phyloP scores from a whole-genome alignment of 2,113 vertebrate genomes.

The Cyprinus carpio region DNA sequence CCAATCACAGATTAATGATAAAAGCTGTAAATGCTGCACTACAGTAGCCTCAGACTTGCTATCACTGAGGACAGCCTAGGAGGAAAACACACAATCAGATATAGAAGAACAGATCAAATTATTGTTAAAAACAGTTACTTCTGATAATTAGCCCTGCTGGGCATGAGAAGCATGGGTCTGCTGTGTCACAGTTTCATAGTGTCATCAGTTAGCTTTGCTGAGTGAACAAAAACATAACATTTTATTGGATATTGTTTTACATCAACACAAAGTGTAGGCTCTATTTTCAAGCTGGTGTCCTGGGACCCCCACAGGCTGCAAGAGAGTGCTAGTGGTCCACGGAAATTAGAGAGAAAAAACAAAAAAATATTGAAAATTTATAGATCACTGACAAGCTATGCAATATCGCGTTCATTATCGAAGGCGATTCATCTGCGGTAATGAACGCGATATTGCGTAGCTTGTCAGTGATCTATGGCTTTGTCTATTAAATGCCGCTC shows the following conservation, averaged over 20 bases:
- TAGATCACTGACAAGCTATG: no score
- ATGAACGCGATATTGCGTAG: no score
- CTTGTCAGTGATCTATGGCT: no score
- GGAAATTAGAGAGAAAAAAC: neutral
- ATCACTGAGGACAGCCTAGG: slow-evolving; percentile 85
- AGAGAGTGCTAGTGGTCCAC: neutral
- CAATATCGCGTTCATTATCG: no score
- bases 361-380: neutral
- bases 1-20: slow-evolving; percentile 79
- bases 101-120: slow-evolving; percentile 66
- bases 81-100: slow-evolving; percentile 68
- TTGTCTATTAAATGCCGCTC: no score
- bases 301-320: neutral
- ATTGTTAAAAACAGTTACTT: slow-evolving; percentile 53
- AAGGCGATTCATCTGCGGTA: no score
- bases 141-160: slow-evolving; percentile 31
- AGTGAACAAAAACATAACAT: neutral
- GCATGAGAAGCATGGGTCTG: neutral
- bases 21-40: slow-evolving; percentile 79
- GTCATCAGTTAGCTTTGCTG: neutral
- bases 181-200: neutral
- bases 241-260: slow-evolving; percentile 10
- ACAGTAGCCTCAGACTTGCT: slow-evolving; percentile 84
- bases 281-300: neutral
- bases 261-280: neutral